Conservation (phyloP, 2,797 vertebrate species). For the Vipera ursinii region DNA sequence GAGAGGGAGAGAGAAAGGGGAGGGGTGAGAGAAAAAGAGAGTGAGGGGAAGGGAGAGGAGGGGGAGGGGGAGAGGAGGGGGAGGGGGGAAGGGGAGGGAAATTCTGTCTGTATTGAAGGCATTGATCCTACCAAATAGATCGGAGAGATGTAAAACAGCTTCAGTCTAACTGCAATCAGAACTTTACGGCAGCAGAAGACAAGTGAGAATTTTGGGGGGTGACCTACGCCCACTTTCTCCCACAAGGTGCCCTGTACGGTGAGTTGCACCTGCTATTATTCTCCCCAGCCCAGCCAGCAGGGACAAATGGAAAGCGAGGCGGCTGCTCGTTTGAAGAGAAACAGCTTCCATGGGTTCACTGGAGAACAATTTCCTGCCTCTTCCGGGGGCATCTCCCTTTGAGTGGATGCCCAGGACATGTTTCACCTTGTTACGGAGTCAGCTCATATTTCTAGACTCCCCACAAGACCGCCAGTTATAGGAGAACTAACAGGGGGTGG, state of each 20-base stretch:
- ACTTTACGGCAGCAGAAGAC: not conserved
- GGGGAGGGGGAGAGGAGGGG: not conserved
- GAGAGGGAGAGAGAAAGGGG: constrained; percentile 51
- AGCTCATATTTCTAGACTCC: not conserved
- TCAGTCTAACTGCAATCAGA: not conserved
- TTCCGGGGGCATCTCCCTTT: not conserved
- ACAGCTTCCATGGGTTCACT: not conserved
- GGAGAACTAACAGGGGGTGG: not conserved
- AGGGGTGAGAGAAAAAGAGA: not conserved
- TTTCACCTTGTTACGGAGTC: not conserved
- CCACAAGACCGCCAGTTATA: not conserved
- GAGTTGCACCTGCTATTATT: not conserved
- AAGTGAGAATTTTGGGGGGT: not conserved
- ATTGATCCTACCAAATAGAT: not conserved
- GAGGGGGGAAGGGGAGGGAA: not conserved
- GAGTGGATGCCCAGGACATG: not conserved
- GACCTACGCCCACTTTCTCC: not conserved
- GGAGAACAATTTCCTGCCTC: not conserved
- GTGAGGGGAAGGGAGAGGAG: not conserved
- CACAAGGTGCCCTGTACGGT: not conserved
- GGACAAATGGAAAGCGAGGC: not conserved
- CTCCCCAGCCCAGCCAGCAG: not conserved
- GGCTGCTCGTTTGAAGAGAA: not conserved
- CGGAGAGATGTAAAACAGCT: not conserved
- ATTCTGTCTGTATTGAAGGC: not conserved